Percentiles rank a stretch among this genome's conserved stretches.
Conservation (phyloP, 2,113 vertebrate genomes). For the Diglossa brunneiventris region DNA sequence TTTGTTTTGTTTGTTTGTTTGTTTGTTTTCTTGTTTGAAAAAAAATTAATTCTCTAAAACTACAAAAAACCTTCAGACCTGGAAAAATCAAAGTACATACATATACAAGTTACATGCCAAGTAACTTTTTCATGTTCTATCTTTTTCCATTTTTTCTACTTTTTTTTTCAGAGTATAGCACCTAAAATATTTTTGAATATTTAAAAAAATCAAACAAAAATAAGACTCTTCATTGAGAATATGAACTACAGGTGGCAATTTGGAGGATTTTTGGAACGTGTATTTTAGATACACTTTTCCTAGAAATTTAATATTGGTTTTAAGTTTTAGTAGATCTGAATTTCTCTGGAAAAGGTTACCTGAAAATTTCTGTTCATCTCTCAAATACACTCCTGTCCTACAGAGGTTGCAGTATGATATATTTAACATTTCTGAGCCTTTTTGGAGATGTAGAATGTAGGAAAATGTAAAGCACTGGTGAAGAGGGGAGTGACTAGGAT, state of each 20-base stretch:
- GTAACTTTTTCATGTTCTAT: not conserved
- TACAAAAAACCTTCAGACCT: not conserved
- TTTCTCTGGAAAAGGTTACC: not conserved
- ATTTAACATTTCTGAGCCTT: not conserved
- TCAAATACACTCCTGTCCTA: not conserved
- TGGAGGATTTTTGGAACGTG: not conserved
- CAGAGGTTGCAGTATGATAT: not conserved
- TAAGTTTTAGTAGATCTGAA: not conserved
- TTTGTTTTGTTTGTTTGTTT: not conserved
- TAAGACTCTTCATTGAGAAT: not conserved
- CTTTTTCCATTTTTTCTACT: not conserved
- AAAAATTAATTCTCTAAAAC: not conserved
- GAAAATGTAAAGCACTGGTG: not conserved
- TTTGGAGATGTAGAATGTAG: not conserved
- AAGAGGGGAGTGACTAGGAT: not conserved
- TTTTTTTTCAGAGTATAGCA: not conserved
- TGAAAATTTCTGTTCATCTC: not conserved
- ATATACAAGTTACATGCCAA: not conserved
- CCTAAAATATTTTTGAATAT: not conserved
- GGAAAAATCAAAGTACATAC: not conserved
- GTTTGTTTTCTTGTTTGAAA: no score
- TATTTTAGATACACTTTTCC: not conserved
- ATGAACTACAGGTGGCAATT: not conserved
- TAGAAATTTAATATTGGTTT: not conserved
- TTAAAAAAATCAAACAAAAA: not conserved